Base-by-base conservation (phyloP, 2,797 vertebrate genomes). In the Steatocranus sp. region DNA sequence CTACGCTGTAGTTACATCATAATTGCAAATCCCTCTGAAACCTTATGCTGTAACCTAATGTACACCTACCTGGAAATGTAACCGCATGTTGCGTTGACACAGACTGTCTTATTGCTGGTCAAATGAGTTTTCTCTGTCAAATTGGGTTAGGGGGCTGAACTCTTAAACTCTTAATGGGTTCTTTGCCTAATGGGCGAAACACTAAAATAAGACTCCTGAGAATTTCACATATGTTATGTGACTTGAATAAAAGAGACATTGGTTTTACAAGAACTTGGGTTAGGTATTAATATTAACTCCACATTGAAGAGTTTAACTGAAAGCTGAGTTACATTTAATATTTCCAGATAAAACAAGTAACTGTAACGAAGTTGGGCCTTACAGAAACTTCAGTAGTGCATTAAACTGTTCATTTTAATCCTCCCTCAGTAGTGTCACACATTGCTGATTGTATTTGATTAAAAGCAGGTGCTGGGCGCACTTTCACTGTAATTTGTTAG, bases 401-500 rank as follows among this genome's bases (percentile, higher is more conserved):
- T 87, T 82, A 81, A 82, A 73, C 56, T 83, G 63, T 74, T 89
- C 78, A 74, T 84, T 76, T 88, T 82, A 86, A 87, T 91, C 83
- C 61, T 80, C 38, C 49, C 56, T 83, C 83, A 61, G 12, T 49
- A 82, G 63, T 85, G 27, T 86, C 70, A 83, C 83, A 18, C 80
- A 51, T 82, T 82, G 84, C 83, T 90, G 78, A 91, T 92, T 93
- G 82, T 83, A 77, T 94, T 88, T 93, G 84, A 92, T 93, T 86
- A 93, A 92, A 93, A 66, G 84, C 95, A 95, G 94, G 89, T 95
- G 94, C 92, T 93, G 83, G 91, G 91, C 83, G 86, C 88, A 87
- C 53, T 94, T 92, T 95, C 87, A 76, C 75, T 88, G 91, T 93
- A 89, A 94, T 96, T 90, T 94, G 83, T 56, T 90, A 18, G 85